phyloP scores from a whole-genome alignment of 2,888 invertebrate genomes.

The Teleiodes luculella region DNA sequence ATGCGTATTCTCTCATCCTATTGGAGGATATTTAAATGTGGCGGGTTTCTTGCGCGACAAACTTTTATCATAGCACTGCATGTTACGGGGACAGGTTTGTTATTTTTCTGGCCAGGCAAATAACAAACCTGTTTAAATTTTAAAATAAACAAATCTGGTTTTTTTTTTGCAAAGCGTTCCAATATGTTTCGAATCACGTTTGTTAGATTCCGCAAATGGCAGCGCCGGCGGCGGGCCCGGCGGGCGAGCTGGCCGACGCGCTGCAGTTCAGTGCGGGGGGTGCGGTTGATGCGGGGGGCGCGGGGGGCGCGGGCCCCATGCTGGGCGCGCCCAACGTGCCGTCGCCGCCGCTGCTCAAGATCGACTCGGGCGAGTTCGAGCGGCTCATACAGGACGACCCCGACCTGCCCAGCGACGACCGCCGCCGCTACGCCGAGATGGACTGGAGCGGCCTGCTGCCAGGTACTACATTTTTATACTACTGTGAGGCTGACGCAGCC shows the following conservation, averaged over 20 bases:
- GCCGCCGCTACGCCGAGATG: conserved; percentile 26
- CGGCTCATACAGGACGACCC: conserved; percentile 33
- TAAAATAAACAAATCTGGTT: too few species aligned
- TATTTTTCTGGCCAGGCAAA: too few species aligned
- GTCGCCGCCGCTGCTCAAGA: conserved; percentile 39
- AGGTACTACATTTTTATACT: too few species aligned
- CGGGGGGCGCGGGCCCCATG: conserved; percentile 25
- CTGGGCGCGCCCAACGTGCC: conserved; percentile 33
- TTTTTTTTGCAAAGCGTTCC: too few species aligned
- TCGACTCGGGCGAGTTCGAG: conserved; percentile 54
- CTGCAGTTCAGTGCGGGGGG: conserved; percentile 27
- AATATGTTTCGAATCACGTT: too few species aligned
- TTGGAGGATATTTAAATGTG: too few species aligned
- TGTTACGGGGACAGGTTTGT: too few species aligned
- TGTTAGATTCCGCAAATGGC: conserved; percentile 28
- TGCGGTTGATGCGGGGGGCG: neutral
- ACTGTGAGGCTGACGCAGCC: too few species aligned
- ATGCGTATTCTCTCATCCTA: too few species aligned
- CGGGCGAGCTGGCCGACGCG: conserved; percentile 34
- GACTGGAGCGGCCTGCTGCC: conserved; percentile 34
- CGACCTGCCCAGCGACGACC: conserved; percentile 34
- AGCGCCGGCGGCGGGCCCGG: conserved; percentile 11
- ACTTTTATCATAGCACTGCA: too few species aligned
- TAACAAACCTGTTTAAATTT: too few species aligned
- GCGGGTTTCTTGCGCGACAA: too few species aligned